Percentiles rank a stretch among this genome's conserved stretches.
Evolutionary conservation across 30 jellyfish, hydroid and myxozoan genomes (phyloP).

Genomic region (Aurelia sp.): DNA sequence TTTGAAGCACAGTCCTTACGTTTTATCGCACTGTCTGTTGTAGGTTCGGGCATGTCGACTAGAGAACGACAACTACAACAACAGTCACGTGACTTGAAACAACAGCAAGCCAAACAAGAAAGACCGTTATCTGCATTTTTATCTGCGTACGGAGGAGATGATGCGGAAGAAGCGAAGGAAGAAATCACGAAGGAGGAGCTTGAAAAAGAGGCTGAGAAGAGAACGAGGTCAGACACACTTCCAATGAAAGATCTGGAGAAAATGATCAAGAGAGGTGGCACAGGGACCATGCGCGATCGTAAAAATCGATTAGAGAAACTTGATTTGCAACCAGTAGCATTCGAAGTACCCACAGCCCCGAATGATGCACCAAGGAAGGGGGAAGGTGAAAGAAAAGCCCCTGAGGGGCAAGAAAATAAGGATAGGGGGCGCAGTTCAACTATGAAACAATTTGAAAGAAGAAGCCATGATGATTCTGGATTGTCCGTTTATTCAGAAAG

Average conservation of each 20-base stretch:
- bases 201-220: background rate
- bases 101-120: conserved; percentile 26
- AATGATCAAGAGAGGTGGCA: conserved; percentile 16
- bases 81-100: conserved; percentile 58
- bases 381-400: conserved; percentile 53
- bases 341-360: conserved; percentile 62
- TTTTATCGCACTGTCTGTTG: conserved; percentile 78
- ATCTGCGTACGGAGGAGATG: conserved; percentile 59
- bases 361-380: conserved; percentile 5
- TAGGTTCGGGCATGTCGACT: conserved; percentile 32
- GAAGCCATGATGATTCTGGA: conserved; percentile 22
- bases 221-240: conserved; percentile 24
- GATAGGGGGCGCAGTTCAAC: conserved; percentile 3
- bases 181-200: background rate
- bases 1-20: conserved; percentile 7
- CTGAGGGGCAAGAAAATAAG: conserved; percentile 61
- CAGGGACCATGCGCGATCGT: conserved; percentile 50
- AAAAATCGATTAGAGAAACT: conserved; percentile 58
- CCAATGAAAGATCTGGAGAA: conserved; percentile 23
- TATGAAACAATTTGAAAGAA: background rate
- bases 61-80: conserved; percentile 61
- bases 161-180: conserved; percentile 37
- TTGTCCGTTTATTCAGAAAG: background rate
- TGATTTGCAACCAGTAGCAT: conserved; percentile 60
- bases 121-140: conserved; percentile 11